Percentiles rank a stretch among this genome's conserved stretches.
Evolutionary conservation across 2,888 invertebrate species (phyloP).

Genomic region (Drosophila rellima): DNA sequence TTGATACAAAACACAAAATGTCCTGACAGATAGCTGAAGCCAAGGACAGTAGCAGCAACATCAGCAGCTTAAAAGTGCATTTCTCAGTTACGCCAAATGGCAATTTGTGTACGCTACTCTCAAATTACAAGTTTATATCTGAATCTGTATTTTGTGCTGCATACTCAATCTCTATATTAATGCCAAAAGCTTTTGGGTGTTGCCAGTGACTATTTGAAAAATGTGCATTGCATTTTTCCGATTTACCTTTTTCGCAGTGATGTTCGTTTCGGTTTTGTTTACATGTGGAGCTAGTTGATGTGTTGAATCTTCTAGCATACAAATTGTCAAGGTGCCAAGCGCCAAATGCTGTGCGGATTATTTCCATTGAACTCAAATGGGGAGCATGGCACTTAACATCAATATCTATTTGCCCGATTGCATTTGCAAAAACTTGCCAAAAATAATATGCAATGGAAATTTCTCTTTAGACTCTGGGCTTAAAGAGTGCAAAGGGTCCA

Average conservation of each 20-base stretch:
- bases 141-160: constrained; percentile 47
- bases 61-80: constrained; percentile 76
- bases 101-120: constrained; percentile 75
- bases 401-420: constrained; percentile 71
- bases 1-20: constrained; percentile 47
- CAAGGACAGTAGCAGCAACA: constrained; percentile 37
- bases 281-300: constrained; percentile 53
- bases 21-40: constrained; percentile 68
- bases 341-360: constrained; percentile 66
- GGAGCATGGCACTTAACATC: constrained; percentile 51
- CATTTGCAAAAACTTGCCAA: constrained; percentile 28
- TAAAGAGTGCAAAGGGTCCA: neutral
- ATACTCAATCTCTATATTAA: constrained; percentile 52
- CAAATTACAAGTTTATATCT: constrained; percentile 71
- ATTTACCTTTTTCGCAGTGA: constrained; percentile 60
- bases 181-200: constrained; percentile 63
- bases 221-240: constrained; percentile 75
- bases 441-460: constrained; percentile 37
- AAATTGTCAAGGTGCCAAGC: constrained; percentile 79
- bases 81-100: constrained; percentile 75
- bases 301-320: constrained; percentile 42
- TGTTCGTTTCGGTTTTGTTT: constrained; percentile 54
- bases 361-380: constrained; percentile 37
- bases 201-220: constrained; percentile 66
- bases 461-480: neutral